Base-by-base conservation (phyloP, 2,888 invertebrate species). In the Cerastis rubricosa region DNA sequence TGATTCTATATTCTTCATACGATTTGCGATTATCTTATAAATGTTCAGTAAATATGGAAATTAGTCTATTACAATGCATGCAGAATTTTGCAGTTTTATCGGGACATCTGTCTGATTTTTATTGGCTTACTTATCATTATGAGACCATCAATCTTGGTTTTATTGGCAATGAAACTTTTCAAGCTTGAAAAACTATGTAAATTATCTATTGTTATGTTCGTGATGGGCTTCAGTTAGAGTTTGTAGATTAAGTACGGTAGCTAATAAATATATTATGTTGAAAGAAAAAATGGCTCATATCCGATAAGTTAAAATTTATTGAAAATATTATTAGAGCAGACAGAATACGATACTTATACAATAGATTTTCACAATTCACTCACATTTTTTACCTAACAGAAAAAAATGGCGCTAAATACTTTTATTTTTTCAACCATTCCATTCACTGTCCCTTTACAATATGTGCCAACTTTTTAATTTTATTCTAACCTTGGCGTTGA, bases 41-140 rank as follows among this genome's bases (percentile, higher is more conserved):
- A 85, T 72, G 63, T 73, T 59, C 70, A 66, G 74, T 85, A 83
- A 80, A 57, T 74, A 78, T 88, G 81, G 45, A 78, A 86, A 88
- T 81, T 66, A 63, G 54, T 80, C 45, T 19, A 70, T 72, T 63
- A 63, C 59, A 77, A 64, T 85, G 79, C 72, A 40, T 14, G 63
- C 45, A 71, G 57, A 79, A 43, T 70, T 78, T 76, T 59, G 43
- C 66, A 71, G 43, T 74, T 81, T 61, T 74, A 81, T 79, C 43
- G 25, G 25, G 64, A 22, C 74, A 70, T 83, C 47, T 71, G 65
- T 43, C 51, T 69, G 74, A 76, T 75, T 74, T 75, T 54, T 64
- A 85, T 86, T 73, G 59, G 9, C 22, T 66, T 51, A 67, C 51
- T 81, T 72, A 70, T 54, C 54, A n/a, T n/a, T 76, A 71, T 35